A percentile compares a stretch with the other conserved stretches of the same genome.
These are phyloP conservation scores for Hirtodrosophila alboralis DNA, from an alignment of 2,888 invertebrate species.

Conservation along the genomic window DNA sequence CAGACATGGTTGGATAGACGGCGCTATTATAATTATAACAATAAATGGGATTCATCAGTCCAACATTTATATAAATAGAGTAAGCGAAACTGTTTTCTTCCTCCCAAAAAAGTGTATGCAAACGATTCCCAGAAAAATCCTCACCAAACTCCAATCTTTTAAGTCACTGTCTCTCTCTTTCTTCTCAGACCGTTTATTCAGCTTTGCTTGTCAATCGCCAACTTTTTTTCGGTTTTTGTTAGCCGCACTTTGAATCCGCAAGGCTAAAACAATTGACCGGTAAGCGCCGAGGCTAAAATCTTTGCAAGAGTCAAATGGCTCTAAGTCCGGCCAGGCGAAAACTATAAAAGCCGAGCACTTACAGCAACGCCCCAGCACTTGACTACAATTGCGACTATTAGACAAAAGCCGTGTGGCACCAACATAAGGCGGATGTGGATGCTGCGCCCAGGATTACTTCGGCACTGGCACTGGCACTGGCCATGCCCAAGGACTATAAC, in stretches of 20 bases:
- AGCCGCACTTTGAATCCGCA: slow-evolving; percentile 18
- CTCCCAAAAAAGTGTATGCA: too few species aligned
- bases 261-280: slow-evolving; percentile 57
- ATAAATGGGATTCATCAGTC: too few species aligned
- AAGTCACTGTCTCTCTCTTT: not conserved
- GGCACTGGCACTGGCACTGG: slow-evolving; percentile 7
- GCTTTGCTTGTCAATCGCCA: slow-evolving; percentile 9
- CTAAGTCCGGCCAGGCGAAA: slow-evolving; percentile 25
- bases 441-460: not conserved
- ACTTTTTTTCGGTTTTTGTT: not conserved
- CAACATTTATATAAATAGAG: too few species aligned
- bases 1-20: too few species aligned
- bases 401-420: slow-evolving; percentile 31
- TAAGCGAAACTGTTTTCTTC: too few species aligned
- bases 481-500: slow-evolving; percentile 41
- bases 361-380: slow-evolving; percentile 52
- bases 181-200: not conserved
- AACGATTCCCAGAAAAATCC: not conserved
- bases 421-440: slow-evolving; percentile 19
- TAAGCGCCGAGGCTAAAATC: slow-evolving; percentile 38
- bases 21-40: too few species aligned
- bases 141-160: too few species aligned
- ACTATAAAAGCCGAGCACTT: slow-evolving; percentile 49
- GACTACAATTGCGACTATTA: slow-evolving; percentile 66
- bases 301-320: slow-evolving; percentile 15